These are phyloP conservation scores for Turdus rufiventris DNA, from an alignment of 2,113 vertebrate genomes.

Conservation along the genomic window DNA sequence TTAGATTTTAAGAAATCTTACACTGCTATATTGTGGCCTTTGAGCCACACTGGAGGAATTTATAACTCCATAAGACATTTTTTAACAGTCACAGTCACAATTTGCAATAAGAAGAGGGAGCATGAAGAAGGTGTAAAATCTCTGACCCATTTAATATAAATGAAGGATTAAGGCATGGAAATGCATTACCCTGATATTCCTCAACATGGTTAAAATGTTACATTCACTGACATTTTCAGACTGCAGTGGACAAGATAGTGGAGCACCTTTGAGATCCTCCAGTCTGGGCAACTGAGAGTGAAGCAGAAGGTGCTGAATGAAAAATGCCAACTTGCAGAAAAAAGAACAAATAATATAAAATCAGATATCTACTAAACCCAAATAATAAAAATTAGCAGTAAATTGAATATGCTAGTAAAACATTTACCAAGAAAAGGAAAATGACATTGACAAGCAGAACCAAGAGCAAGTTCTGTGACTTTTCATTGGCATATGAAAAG, in stretches of 20 bases:
- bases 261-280: background rate
- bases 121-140: background rate
- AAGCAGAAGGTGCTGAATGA: background rate
- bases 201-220: background rate
- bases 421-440: background rate
- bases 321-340: background rate
- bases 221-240: background rate
- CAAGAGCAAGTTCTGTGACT: background rate
- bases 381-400: background rate
- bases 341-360: background rate
- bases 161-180: background rate
- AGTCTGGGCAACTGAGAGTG: background rate
- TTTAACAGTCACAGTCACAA: background rate
- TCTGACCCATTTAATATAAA: background rate
- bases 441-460: rapidly evolving
- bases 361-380: background rate
- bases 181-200: background rate
- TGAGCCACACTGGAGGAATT: background rate
- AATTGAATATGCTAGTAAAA: background rate
- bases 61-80: background rate
- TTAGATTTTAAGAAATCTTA: background rate
- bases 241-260: background rate
- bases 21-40: background rate
- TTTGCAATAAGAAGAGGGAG: background rate
- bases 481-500: rapidly evolving